phyloP scores from a whole-genome alignment of 2,888 invertebrate genomes.

The Luffia ferchaultella region DNA sequence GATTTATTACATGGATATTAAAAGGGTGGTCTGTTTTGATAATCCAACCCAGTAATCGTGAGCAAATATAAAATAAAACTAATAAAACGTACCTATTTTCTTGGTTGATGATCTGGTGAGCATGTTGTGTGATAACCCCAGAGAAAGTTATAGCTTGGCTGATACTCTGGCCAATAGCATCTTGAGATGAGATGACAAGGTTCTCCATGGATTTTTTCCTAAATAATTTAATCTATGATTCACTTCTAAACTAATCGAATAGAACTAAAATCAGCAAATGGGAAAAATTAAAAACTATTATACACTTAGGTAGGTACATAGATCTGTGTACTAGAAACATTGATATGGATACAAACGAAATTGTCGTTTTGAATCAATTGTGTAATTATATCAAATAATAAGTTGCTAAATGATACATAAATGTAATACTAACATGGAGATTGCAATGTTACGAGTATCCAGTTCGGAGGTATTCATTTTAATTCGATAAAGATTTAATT shows the following conservation, averaged over 20 bases:
- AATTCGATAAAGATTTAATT: constrained; percentile 26
- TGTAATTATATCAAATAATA: background rate
- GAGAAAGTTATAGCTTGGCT: constrained; percentile 69
- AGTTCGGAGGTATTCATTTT: constrained; percentile 56
- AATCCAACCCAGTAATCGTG: too few species aligned
- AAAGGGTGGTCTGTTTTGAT: too few species aligned
- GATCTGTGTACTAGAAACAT: constrained; percentile 7
- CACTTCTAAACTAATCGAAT: background rate
- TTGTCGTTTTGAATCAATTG: background rate
- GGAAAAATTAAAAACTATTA: constrained; percentile 6
- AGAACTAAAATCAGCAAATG: constrained; percentile 1
- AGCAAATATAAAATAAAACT: background rate
- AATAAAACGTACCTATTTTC: constrained; percentile 46
- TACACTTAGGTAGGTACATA: constrained; percentile 3
- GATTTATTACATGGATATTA: too few species aligned
- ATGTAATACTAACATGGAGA: constrained; percentile 49
- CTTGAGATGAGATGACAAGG: constrained; percentile 70
- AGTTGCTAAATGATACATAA: background rate
- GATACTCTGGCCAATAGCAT: constrained; percentile 70
- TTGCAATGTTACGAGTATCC: constrained; percentile 53
- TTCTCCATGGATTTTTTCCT: constrained; percentile 75
- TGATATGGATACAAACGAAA: too few species aligned
- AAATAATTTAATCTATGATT: constrained; percentile 1
- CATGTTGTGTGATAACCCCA: constrained; percentile 55
- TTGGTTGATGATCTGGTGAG: constrained; percentile 41